These are phyloP conservation scores for Yponomeuta sedellus DNA, from an alignment of 2,888 invertebrate species.

Conservation along the genomic window DNA sequence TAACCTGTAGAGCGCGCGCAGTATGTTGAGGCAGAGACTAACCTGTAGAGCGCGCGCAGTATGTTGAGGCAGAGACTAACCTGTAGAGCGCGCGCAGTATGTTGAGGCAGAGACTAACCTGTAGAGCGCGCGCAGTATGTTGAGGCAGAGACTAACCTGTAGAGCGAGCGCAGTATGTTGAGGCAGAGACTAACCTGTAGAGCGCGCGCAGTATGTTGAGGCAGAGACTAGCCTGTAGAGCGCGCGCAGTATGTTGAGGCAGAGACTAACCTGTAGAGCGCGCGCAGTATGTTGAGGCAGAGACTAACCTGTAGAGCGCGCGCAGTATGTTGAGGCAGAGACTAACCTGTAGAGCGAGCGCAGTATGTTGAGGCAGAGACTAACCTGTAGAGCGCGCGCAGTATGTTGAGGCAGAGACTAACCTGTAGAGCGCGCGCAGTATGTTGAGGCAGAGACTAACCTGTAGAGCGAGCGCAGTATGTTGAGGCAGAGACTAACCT, in stretches of 20 bases:
- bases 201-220: conserved; percentile 90
- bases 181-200: too few relatives aligned
- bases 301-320: conserved; percentile 79
- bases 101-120: too few relatives aligned
- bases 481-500: too few relatives aligned
- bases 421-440: conserved; percentile 82
- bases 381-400: conserved; percentile 83
- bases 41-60: conserved; percentile 82
- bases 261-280: conserved; percentile 79
- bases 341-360: conserved; percentile 82
- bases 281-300: conserved; percentile 90
- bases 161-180: conserved; percentile 88
- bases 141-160: too few relatives aligned
- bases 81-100: conserved; percentile 84
- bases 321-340: conserved; percentile 91
- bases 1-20: conserved; percentile 83
- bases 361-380: conserved; percentile 90
- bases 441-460: conserved; percentile 93
- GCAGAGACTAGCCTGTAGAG: too few relatives aligned
- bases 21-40: conserved; percentile 90
- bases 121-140: conserved; percentile 86
- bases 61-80: conserved; percentile 93
- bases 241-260: conserved; percentile 90
- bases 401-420: conserved; percentile 90
- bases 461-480: conserved; percentile 84